phyloP scores from a whole-genome alignment of 1,140 invertebrate species.

The Kradibia gibbosae region DNA sequence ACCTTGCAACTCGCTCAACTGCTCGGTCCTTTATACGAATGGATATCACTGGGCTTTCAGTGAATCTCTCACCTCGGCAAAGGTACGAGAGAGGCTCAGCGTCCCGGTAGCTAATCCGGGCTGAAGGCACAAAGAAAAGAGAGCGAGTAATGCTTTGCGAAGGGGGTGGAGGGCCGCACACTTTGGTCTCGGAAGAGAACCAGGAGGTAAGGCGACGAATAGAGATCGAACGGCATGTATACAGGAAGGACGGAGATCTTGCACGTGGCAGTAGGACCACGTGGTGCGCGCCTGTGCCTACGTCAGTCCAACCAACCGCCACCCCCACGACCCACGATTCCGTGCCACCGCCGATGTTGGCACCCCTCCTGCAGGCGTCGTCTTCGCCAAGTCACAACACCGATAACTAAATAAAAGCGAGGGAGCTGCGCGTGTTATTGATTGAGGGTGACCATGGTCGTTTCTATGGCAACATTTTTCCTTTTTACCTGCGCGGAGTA shows the following conservation, averaged over 20 bases:
- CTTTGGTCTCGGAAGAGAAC: background rate
- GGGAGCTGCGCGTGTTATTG: slow-evolving; percentile 61
- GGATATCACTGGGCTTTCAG: background rate
- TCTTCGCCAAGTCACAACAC: background rate
- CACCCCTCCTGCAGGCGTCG: background rate
- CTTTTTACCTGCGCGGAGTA: slow-evolving; percentile 60
- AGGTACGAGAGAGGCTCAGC: background rate
- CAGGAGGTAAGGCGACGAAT: background rate
- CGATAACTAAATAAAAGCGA: background rate
- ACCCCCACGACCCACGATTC: background rate
- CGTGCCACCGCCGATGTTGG: too few species aligned
- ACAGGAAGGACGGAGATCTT: slow-evolving; percentile 59
- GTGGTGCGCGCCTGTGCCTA: slow-evolving; percentile 65
- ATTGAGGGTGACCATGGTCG: slow-evolving; percentile 69
- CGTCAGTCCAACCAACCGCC: slow-evolving; percentile 56
- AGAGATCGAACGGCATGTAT: slow-evolving; percentile 17
- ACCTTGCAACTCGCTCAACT: background rate
- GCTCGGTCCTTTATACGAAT: background rate
- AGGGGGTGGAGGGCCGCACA: background rate
- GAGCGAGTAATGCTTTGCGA: background rate
- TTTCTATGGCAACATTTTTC: slow-evolving; percentile 66
- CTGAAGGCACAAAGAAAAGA: background rate
- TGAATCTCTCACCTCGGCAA: background rate
- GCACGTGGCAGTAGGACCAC: slow-evolving; percentile 69
- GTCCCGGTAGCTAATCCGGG: background rate